Evolutionary conservation across 2,888 invertebrate species (phyloP), one percentile per base, ranked within the genome.

Genomic region (Meiosimyza decipiens): DNA sequence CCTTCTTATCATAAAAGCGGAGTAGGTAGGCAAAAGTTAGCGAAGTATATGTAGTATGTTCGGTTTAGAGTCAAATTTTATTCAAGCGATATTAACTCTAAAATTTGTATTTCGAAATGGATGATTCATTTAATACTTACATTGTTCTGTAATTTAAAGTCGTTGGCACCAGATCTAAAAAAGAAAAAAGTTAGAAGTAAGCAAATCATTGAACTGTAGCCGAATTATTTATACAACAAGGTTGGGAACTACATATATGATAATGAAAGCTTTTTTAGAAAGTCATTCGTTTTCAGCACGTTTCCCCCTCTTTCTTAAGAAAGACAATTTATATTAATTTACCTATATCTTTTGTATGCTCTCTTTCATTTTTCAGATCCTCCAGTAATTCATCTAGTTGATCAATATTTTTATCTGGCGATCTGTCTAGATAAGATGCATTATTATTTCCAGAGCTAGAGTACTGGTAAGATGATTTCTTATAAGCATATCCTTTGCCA

Each of bases 351-450:
- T 81, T 82, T 28, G 86, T 85, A 50, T 82, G 80, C 72, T 87
- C 82, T 7, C 87, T 83, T 75, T 87, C 87, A 71, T 85, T 81
- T 79, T 93, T 92, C 79, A 94, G 87, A 84, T 94, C 94, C 78
- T 93, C 93, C 70, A 94, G 88, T 65, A 94, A 87, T 0, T 92
- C 92, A 84, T 94, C 94, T 81, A 94, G 86, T 84, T 94, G 93
- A 80, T 92, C 93, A 63, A 93, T 92, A 82, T 93, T 93, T 81
- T 92, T 89, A 78, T 85, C 82, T 28, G 79, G 72, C 28, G 80
- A 75, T 73, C 80, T 82, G 75, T 78, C 77, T 72, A 78, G 75
- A 75, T 80, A 84, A n/a, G 79, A 79, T 16, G 73, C 62, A 73
- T 78, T 84, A 71, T 80, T 84, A 73, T 82, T 81, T 60, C 82